Evolutionary conservation across 2,113 vertebrate species (phyloP).

Genomic region (Phrynosoma blainvillii): DNA sequence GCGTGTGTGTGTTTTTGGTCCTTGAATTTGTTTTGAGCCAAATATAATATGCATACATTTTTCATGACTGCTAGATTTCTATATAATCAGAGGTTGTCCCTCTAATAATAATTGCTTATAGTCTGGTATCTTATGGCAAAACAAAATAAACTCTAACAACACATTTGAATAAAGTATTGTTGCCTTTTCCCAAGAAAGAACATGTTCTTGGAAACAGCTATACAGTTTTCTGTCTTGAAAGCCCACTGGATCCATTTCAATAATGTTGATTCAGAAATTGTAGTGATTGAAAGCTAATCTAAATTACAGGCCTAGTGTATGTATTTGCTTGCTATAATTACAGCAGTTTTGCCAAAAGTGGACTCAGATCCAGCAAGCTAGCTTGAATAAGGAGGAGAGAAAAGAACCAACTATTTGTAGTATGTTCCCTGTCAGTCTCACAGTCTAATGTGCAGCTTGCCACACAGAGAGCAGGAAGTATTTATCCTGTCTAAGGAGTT

Average conservation of each 20-base stretch:
- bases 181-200: slow-evolving; percentile 36
- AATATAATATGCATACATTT: not conserved
- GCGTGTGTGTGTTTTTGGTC: not conserved
- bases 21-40: not conserved
- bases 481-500: not conserved
- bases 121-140: slow-evolving; percentile 16
- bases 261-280: slow-evolving; percentile 72
- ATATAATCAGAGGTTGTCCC: no score
- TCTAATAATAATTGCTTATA: not conserved
- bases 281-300: slow-evolving; percentile 70
- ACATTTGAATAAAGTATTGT: slow-evolving; percentile 36
- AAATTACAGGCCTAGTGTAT: slow-evolving; percentile 60
- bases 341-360: slow-evolving; percentile 64
- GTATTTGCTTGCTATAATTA: slow-evolving; percentile 61
- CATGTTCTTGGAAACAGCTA: slow-evolving; percentile 43
- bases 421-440: slow-evolving; percentile 34
- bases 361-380: slow-evolving; percentile 57
- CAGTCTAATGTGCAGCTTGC: slow-evolving; percentile 19
- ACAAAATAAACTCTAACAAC: slow-evolving; percentile 9
- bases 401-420: slow-evolving; percentile 38
- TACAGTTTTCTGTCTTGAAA: slow-evolving; percentile 61
- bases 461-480: not conserved
- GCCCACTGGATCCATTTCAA: slow-evolving; percentile 47
- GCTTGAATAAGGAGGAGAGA: slow-evolving; percentile 36
- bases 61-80: not conserved